Evolutionary conservation across 2,888 invertebrate genomes (phyloP).

Genomic region (Lasioglossum morio): DNA sequence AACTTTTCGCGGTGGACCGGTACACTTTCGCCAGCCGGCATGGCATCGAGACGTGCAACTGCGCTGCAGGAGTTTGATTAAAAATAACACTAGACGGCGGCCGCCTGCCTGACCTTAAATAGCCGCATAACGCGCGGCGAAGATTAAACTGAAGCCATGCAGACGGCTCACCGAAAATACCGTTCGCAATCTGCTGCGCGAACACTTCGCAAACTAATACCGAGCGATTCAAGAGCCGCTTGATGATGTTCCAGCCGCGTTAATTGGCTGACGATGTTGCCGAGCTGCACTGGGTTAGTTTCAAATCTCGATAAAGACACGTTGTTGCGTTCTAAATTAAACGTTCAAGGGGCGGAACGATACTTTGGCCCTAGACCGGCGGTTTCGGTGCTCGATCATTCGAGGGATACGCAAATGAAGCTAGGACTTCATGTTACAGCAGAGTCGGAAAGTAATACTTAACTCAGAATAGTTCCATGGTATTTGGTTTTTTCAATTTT

Average conservation of each 20-base stretch:
- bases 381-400: neutral
- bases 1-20: conserved; percentile 19
- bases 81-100: conserved; percentile 48
- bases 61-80: conserved; percentile 56
- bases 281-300: neutral
- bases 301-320: conserved; percentile 18
- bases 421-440: neutral
- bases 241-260: conserved; percentile 26
- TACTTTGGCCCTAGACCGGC: neutral
- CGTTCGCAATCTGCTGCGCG: conserved; percentile 22
- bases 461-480: too few relatives aligned
- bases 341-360: neutral
- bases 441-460: too few relatives aligned
- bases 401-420: neutral
- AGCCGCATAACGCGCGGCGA: conserved; percentile 43
- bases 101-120: conserved; percentile 35
- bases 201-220: conserved; percentile 37
- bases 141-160: conserved; percentile 48
- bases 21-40: neutral
- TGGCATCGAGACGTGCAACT: neutral
- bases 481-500: too few relatives aligned
- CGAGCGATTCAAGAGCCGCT: conserved; percentile 19
- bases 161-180: conserved; percentile 39
- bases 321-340: conserved; percentile 15
- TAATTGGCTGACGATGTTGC: conserved; percentile 36